These are phyloP conservation scores for Tigriopus californicus DNA, from an alignment of 2,888 invertebrate genomes.

Conservation along the genomic window DNA sequence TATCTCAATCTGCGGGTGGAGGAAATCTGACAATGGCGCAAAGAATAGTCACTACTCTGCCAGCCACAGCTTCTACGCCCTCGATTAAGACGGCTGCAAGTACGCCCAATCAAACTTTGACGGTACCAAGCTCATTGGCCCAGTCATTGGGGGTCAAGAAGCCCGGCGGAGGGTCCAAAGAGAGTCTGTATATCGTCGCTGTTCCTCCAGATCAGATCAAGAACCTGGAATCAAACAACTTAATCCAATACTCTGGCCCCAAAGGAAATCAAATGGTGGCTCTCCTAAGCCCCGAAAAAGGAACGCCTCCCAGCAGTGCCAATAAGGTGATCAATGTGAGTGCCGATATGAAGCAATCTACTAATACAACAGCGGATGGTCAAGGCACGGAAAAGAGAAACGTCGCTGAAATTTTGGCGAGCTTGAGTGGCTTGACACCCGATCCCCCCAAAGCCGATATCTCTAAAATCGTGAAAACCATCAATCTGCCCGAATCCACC, in stretches of 20 bases:
- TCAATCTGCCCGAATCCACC: background rate
- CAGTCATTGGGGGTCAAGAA: too few species aligned
- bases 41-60: too few species aligned
- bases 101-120: too few species aligned
- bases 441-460: background rate
- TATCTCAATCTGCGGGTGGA: too few species aligned
- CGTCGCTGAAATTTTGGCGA: constrained; percentile 7
- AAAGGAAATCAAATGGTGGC: too few species aligned
- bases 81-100: too few species aligned
- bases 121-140: too few species aligned
- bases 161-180: background rate
- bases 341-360: background rate
- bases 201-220: background rate
- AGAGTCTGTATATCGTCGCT: background rate
- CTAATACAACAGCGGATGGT: background rate
- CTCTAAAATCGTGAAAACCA: too few species aligned
- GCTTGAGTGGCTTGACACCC: constrained; percentile 1
- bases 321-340: background rate
- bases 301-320: background rate
- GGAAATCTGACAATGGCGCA: too few species aligned
- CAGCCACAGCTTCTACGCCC: too few species aligned
- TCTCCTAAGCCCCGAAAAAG: too few species aligned
- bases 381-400: background rate
- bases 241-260: background rate
- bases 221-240: background rate